phyloP scores from a whole-genome alignment of 2,113 vertebrate species.

The Sclerurus mexicanus region DNA sequence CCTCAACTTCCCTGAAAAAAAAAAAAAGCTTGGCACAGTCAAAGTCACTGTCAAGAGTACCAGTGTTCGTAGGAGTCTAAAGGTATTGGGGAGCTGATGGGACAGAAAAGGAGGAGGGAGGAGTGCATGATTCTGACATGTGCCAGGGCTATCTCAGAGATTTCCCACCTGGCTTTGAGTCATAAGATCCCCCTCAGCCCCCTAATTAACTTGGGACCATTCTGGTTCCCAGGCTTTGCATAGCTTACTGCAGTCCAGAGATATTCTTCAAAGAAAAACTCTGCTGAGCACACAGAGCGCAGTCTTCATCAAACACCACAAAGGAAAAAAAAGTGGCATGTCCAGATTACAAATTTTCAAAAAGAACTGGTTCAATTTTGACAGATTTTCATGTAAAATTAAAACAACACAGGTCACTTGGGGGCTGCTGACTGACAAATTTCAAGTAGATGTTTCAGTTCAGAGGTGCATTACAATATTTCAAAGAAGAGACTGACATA shows the following conservation, averaged over 20 bases:
- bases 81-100: background rate
- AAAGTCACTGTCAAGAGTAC: background rate
- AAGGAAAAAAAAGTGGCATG: background rate
- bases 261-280: background rate
- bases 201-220: background rate
- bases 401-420: background rate
- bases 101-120: background rate
- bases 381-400: background rate
- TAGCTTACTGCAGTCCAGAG: background rate
- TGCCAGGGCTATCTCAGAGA: background rate
- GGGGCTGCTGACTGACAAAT: background rate
- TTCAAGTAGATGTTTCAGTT: background rate
- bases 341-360: background rate
- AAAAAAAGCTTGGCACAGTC: background rate
- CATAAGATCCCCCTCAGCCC: background rate
- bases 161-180: background rate
- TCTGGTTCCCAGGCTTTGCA: background rate
- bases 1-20: background rate
- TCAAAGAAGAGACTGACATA: background rate
- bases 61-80: background rate
- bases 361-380: background rate
- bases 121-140: background rate
- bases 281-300: background rate
- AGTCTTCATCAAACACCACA: background rate
- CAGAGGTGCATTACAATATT: background rate